A percentile compares a stretch with the other conserved stretches of the same genome.
These are phyloP conservation scores for Tiliqua scincoides DNA, from an alignment of 2,113 vertebrate genomes.

Conservation along the genomic window DNA sequence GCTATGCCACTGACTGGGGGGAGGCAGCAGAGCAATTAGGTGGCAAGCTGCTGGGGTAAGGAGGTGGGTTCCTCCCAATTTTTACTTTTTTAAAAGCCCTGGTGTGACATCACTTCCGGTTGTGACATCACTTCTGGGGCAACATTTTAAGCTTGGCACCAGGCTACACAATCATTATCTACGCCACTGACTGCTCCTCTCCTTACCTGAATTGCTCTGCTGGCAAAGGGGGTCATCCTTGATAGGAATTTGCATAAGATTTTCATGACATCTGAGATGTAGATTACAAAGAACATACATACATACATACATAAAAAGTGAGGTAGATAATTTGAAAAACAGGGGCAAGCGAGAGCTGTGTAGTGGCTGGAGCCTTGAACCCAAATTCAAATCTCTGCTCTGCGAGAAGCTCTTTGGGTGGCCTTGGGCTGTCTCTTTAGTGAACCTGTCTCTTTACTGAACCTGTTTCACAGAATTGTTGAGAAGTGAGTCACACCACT, in stretches of 20 bases:
- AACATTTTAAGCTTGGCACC: too few relatives aligned
- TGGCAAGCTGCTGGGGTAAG: too few relatives aligned
- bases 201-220: not conserved
- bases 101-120: too few relatives aligned
- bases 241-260: not conserved
- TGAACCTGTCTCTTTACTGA: not conserved
- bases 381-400: not conserved
- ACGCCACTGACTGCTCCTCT: not conserved
- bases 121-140: too few relatives aligned
- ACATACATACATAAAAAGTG: not conserved
- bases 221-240: not conserved
- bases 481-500: not conserved
- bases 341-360: not conserved
- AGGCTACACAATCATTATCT: too few relatives aligned
- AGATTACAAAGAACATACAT: not conserved
- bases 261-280: not conserved
- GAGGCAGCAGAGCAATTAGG: too few relatives aligned
- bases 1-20: too few relatives aligned
- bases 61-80: too few relatives aligned
- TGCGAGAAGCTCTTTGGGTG: too few relatives aligned
- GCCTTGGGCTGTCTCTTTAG: not conserved
- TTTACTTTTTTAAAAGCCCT: too few relatives aligned
- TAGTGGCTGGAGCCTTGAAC: not conserved
- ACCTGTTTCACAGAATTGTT: not conserved
- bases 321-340: not conserved